Conservation (phyloP, 2,888 invertebrate species). For the Syrphus vitripennis region DNA sequence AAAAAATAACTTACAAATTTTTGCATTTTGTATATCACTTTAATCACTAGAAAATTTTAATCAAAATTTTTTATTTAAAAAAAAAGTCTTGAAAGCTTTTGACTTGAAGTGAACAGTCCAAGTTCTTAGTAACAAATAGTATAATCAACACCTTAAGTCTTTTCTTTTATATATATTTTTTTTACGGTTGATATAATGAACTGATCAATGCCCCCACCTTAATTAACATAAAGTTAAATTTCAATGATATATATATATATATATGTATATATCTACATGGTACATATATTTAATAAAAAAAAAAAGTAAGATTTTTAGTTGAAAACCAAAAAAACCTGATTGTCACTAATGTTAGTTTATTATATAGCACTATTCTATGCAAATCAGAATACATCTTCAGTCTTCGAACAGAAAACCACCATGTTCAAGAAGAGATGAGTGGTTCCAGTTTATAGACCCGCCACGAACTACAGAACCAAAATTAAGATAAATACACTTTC, state of each 20-base stretch:
- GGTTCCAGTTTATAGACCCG: neutral
- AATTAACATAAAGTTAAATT: slow-evolving; percentile 65
- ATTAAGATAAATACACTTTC: neutral
- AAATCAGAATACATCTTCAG: slow-evolving; percentile 21
- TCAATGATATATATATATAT: slow-evolving; percentile 40
- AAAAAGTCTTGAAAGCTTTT: slow-evolving; percentile 66
- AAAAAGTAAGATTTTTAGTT: neutral
- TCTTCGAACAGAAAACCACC: neutral
- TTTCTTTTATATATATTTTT: slow-evolving; percentile 79
- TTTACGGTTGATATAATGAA: slow-evolving; percentile 55
- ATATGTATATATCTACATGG: too few species aligned
- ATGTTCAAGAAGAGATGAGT: neutral
- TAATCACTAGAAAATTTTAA: neutral
- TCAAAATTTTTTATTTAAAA: slow-evolving; percentile 57
- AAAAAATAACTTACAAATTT: slow-evolving; percentile 51
- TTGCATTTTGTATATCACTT: slow-evolving; percentile 39
- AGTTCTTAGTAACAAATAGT: slow-evolving; percentile 78
- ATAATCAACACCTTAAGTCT: slow-evolving; percentile 76
- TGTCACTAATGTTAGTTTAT: slow-evolving; percentile 29
- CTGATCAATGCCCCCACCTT: slow-evolving; percentile 69
- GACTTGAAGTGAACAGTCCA: slow-evolving; percentile 73
- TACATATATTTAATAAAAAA: slow-evolving; percentile 2
- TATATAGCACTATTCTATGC: slow-evolving; percentile 40
- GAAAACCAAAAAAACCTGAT: slow-evolving; percentile 42
- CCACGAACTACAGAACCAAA: neutral